Base-by-base conservation (phyloP, 2,113 vertebrate genomes). In the Gadus macrocephalus region DNA sequence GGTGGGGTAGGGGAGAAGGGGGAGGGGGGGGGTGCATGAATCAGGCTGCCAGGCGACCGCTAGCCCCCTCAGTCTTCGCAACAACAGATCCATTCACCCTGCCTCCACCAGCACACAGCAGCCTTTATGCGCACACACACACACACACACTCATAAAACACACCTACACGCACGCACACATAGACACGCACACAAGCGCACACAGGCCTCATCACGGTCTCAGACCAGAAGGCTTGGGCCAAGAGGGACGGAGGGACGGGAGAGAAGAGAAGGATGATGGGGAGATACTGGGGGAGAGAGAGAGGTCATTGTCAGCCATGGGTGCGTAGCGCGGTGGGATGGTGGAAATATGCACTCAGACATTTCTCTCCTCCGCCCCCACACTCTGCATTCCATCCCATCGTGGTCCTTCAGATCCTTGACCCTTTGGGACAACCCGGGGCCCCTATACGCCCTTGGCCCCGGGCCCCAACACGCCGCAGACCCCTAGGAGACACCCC, bases 131-230 rank as follows among this genome's bases (percentile, higher is more conserved):
- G 83, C 79, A 20, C 20, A 20, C 20, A 20, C 20, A n/a, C n/a
- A 78, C 80, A 76, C 79, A 66, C 72, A 76, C 78, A 19, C 53
- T 59, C 72, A 49, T 14, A 49, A 35, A 67, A 70, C 69, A 70
- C 66, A 58, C 19, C 22, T 59, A 31, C 75, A 77, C 67, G 70
- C 42, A 49, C 42, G 11, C 42, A 49, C 42, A 69, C 62, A 58
- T 14, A 64, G 4, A 67, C 17, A 53, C 72, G 78, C 77, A 20
- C 58, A 22, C 38, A 15, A n/a, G 71, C 73, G 76, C 71, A 83
- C 84, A 90, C 91, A 91, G 89, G 89, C 90, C 91, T 91, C 91
- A 91, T 90, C 85, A 86, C 89, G 89, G 89, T 86, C 87, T 86
- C 82, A 83, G 85, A 83, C 76, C 81, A 55, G 71, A 59, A 42